A percentile compares a stretch with the other conserved stretches of the same genome.
phyloP scores from a whole-genome alignment of 2,888 invertebrate genomes.

The Callinectes sapidus region DNA sequence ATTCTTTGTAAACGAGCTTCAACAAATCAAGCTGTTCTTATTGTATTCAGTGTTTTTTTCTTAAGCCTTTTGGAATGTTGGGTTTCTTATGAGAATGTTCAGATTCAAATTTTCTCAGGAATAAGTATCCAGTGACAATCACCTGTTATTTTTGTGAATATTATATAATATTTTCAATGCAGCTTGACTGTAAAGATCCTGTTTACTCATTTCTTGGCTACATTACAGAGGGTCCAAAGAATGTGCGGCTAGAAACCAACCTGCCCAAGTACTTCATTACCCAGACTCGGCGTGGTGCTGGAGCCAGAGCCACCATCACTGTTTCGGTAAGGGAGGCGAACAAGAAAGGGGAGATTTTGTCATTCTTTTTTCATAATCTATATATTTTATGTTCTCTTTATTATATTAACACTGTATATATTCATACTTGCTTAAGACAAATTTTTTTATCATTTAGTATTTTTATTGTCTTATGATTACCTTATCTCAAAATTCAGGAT shows the following conservation, averaged over 20 bases:
- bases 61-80: too few relatives aligned
- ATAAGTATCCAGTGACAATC: too few relatives aligned
- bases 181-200: not conserved
- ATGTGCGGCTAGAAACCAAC: conserved; percentile 79
- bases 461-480: too few relatives aligned
- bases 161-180: not conserved
- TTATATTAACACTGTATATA: not conserved
- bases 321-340: conserved; percentile 42
- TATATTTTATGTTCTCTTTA: not conserved
- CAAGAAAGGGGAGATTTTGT: not conserved
- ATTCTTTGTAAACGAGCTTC: too few relatives aligned
- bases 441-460: too few relatives aligned
- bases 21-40: too few relatives aligned
- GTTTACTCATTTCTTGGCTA: not conserved
- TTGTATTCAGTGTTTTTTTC: too few relatives aligned
- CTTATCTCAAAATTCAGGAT: too few relatives aligned
- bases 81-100: too few relatives aligned
- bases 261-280: conserved; percentile 79
- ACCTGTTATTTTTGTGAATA: not conserved
- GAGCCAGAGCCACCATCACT: conserved; percentile 74
- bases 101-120: too few relatives aligned
- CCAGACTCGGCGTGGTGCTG: conserved; percentile 39
- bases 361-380: not conserved
- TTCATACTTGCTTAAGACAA: not conserved
- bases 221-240: not conserved